A percentile compares a stretch with the other conserved stretches of the same genome.
These are phyloP conservation scores for Ardeotis arabs DNA, from an alignment of 2,113 vertebrate species.

Conservation along the genomic window DNA sequence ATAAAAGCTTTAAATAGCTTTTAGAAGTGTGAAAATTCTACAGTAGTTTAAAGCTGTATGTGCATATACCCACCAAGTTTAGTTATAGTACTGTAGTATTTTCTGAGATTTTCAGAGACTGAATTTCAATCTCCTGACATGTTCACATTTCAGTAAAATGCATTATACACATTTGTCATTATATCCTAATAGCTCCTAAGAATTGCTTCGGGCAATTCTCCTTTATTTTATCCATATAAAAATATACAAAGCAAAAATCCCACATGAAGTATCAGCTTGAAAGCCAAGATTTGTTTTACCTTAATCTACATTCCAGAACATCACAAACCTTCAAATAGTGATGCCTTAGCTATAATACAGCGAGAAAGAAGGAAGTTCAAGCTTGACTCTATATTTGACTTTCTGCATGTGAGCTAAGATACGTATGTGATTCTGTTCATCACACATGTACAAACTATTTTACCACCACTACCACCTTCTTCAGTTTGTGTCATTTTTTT, in stretches of 20 bases:
- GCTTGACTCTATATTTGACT: not conserved
- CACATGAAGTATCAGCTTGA: not conserved
- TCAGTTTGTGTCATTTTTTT: not conserved
- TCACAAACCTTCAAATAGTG: not conserved
- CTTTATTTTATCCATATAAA: conserved; percentile 47
- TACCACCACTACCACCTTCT: not conserved
- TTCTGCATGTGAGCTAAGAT: not conserved
- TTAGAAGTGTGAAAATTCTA: not conserved
- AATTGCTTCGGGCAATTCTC: conserved; percentile 3
- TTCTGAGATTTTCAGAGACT: not conserved
- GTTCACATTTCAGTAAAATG: conserved; percentile 24
- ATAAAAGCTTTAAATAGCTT: conserved; percentile 13
- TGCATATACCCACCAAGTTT: not conserved
- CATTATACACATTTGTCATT: not conserved
- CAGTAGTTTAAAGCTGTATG: conserved; percentile 7
- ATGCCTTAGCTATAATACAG: not conserved
- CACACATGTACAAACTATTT: not conserved
- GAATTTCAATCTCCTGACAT: conserved; percentile 9
- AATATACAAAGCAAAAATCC: conserved; percentile 18
- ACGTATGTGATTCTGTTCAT: not conserved
- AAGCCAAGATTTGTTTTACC: not conserved
- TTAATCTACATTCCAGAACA: conserved; percentile 21
- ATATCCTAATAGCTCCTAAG: not conserved
- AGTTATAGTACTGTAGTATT: not conserved
- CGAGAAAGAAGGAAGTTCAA: not conserved